Percentiles rank a stretch among this genome's conserved stretches.
These are phyloP conservation scores for Epizoanthus illoricatus DNA, from an alignment of 92 coral and sea anemone genomes.

Conservation along the genomic window DNA sequence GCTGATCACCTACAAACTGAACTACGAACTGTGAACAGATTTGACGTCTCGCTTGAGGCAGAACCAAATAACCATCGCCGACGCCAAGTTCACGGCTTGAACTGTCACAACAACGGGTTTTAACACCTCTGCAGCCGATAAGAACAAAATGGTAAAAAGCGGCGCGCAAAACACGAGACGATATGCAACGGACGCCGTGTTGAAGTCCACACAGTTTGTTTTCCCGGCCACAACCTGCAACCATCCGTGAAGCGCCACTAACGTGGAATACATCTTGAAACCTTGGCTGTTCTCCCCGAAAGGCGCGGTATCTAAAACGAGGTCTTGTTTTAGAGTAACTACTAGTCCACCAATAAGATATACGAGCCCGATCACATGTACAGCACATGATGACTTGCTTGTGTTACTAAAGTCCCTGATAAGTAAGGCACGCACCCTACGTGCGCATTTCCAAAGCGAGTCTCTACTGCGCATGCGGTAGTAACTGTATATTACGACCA, in stretches of 20 bases:
- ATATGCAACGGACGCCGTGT: slow-evolving; percentile 19
- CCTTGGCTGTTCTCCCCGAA: slow-evolving; percentile 26
- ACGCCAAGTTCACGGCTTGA: slow-evolving; percentile 22
- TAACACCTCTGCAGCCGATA: slow-evolving; percentile 4
- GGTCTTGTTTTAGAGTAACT: slow-evolving; percentile 20
- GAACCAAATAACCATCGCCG: slow-evolving; percentile 11
- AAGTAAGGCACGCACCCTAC: slow-evolving; percentile 21
- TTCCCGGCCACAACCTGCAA: slow-evolving; percentile 14
- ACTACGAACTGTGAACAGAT: background rate
- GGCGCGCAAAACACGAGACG: slow-evolving; percentile 39
- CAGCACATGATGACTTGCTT: slow-evolving; percentile 19
- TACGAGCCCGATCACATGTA: slow-evolving; percentile 22
- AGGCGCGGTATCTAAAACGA: slow-evolving; percentile 10
- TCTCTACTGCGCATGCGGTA: background rate
- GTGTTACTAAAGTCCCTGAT: background rate
- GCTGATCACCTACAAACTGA: too few relatives aligned
- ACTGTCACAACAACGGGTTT: background rate
- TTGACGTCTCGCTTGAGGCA: slow-evolving; percentile 20
- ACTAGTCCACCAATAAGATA: slow-evolving; percentile 26
- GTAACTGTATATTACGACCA: slow-evolving; percentile 2
- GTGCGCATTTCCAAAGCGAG: slow-evolving; percentile 15
- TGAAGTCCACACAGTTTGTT: slow-evolving; percentile 14
- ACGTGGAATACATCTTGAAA: slow-evolving; percentile 22
- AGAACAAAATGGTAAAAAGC: slow-evolving; percentile 9
- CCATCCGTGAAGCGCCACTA: slow-evolving; percentile 33